phyloP scores from a whole-genome alignment of 1,140 invertebrate species.

The Bombus cullumanus region DNA sequence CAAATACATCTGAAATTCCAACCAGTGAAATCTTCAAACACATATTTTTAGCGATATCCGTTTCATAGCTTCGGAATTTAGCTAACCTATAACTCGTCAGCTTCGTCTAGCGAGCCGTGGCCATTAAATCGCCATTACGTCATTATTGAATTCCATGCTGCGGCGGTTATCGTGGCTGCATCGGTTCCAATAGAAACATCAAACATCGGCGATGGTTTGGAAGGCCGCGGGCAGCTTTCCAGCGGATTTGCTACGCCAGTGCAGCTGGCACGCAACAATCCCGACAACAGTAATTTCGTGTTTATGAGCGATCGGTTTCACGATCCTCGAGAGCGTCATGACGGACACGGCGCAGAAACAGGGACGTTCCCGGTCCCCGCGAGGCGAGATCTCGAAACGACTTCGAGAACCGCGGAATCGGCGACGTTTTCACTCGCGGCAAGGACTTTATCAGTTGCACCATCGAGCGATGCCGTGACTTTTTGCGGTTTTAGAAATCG shows the following conservation, averaged over 20 bases:
- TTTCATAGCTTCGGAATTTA: neutral
- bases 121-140: constrained; percentile 11
- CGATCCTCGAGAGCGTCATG: neutral
- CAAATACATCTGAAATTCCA: neutral
- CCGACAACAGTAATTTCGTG: constrained; percentile 5
- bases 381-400: constrained; percentile 22
- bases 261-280: constrained; percentile 7
- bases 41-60: neutral
- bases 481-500: constrained; percentile 80
- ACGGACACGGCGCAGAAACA: neutral
- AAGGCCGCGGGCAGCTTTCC: no score
- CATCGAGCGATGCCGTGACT: constrained; percentile 56
- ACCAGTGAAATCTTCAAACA: neutral
- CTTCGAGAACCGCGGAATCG: constrained; percentile 13
- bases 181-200: constrained; percentile 5
- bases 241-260: constrained; percentile 6
- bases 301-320: constrained; percentile 11
- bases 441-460: constrained; percentile 71
- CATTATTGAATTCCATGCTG: constrained; percentile 8
- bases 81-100: neutral
- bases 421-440: constrained; percentile 70
- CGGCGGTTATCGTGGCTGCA: neutral
- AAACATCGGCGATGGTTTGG: neutral
- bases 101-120: neutral
- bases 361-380: neutral